Percentiles rank a stretch among this genome's conserved stretches.
phyloP scores from a whole-genome alignment of 2,797 vertebrate species.

The Apogon hyalosoma region DNA sequence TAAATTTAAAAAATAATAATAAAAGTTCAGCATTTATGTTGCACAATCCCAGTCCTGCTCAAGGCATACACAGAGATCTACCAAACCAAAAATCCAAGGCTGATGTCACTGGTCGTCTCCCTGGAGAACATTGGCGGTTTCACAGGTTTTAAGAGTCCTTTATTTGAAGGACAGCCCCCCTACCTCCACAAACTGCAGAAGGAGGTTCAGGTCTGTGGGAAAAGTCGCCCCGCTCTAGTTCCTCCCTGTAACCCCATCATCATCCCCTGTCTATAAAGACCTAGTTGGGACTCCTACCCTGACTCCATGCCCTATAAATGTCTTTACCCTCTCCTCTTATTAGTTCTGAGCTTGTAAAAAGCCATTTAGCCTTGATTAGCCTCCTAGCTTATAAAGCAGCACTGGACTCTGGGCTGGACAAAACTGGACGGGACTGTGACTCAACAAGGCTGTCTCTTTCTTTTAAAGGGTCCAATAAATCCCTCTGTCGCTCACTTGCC shows the following conservation, averaged over 20 bases:
- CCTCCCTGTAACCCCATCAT: constrained; percentile 49
- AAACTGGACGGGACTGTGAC: constrained; percentile 43
- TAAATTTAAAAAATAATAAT: no score
- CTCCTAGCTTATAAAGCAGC: constrained; percentile 85
- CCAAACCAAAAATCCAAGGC: no score
- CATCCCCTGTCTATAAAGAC: constrained; percentile 62
- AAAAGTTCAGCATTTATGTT: no score
- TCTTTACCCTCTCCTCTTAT: constrained; percentile 85
- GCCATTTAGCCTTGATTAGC: constrained; percentile 92
- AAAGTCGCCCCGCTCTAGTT: constrained; percentile 13
- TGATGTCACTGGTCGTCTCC: background rate
- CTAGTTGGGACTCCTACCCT: constrained; percentile 37
- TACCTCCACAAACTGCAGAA: background rate
- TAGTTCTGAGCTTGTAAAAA: constrained; percentile 91
- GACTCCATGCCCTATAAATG: constrained; percentile 76
- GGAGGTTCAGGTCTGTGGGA: background rate
- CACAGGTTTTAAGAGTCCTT: background rate
- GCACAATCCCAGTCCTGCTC: no score
- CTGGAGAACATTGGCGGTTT: background rate
- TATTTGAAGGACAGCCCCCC: constrained; percentile 1
- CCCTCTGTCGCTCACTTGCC: constrained; percentile 20
- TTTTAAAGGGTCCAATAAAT: constrained; percentile 79
- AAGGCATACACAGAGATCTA: no score
- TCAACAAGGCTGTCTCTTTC: constrained; percentile 40
- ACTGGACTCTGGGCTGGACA: constrained; percentile 53